Evolutionary conservation across 2,797 vertebrate species (phyloP).

Genomic region (Picus viridis): DNA sequence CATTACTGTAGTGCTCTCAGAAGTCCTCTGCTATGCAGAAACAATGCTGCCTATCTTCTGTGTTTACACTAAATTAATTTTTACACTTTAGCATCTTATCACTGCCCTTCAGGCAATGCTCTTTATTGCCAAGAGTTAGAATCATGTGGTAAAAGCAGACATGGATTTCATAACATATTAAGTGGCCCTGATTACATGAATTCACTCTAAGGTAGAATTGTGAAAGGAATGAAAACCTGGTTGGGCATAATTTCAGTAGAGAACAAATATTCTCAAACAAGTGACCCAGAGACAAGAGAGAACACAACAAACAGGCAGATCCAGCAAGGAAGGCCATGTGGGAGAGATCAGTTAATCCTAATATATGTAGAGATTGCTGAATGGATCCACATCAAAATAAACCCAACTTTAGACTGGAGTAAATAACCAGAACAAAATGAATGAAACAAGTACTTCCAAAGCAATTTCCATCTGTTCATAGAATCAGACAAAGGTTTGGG

Average conservation of each 20-base stretch:
- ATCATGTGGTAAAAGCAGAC: neutral
- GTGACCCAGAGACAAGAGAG: neutral
- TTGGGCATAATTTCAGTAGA: neutral
- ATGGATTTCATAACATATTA: neutral
- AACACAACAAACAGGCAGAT: neutral
- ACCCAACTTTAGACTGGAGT: neutral
- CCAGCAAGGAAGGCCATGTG: neutral
- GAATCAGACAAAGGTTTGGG: no score
- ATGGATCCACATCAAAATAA: neutral
- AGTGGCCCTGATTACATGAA: neutral
- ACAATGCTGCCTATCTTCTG: neutral
- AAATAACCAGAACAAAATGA: neutral
- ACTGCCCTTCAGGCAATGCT: neutral
- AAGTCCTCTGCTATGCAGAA: constrained; percentile 4
- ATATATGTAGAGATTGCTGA: neutral
- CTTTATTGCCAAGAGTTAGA: neutral
- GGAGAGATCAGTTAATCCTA: neutral
- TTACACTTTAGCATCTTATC: constrained; percentile 30
- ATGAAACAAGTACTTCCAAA: neutral
- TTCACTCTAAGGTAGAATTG: neutral
- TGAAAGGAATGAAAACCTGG: neutral
- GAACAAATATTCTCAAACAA: neutral
- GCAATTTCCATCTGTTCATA: neutral
- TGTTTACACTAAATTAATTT: constrained; percentile 23
- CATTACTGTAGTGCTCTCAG: neutral